phyloP scores from a whole-genome alignment of 2,797 vertebrate species.

The Paramormyrops hopkinsi region DNA sequence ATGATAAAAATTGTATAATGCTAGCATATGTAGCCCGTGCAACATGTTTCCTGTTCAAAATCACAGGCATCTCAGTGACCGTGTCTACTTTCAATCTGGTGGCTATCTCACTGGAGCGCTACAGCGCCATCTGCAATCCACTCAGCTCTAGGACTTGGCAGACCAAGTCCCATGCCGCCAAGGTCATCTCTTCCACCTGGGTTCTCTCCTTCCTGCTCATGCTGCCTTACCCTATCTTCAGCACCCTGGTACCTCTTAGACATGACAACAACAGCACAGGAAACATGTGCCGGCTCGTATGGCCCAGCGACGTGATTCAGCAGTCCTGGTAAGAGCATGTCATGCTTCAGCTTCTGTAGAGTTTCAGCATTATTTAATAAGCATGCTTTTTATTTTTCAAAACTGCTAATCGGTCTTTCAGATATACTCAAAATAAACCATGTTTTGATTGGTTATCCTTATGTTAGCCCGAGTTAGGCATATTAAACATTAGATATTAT shows the following conservation, averaged over 20 bases:
- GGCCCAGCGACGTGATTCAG: conserved; percentile 76
- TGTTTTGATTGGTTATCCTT: background rate
- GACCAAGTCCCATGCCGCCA: conserved; percentile 89
- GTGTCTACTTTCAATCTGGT: conserved; percentile 95
- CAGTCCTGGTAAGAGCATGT: conserved; percentile 81
- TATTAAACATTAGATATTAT: background rate
- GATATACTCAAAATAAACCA: background rate
- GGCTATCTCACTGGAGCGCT: conserved; percentile 93
- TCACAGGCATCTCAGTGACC: conserved; percentile 82
- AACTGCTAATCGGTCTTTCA: background rate
- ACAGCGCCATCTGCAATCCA: conserved; percentile 94
- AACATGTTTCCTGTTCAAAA: background rate
- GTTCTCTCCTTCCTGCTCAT: conserved; percentile 81
- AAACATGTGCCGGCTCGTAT: conserved; percentile 86
- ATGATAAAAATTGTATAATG: background rate
- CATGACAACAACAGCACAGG: conserved; percentile 82
- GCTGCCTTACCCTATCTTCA: conserved; percentile 89
- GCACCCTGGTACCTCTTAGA: conserved; percentile 80
- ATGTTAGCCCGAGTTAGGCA: background rate
- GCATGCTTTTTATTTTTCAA: background rate
- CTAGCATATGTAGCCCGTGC: background rate
- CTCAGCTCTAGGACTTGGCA: conserved; percentile 91
- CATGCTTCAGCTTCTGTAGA: background rate
- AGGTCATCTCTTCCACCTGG: conserved; percentile 90
- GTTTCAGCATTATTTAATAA: background rate